Conservation (phyloP, 2,888 invertebrate genomes). For the Anticlea derivata region DNA sequence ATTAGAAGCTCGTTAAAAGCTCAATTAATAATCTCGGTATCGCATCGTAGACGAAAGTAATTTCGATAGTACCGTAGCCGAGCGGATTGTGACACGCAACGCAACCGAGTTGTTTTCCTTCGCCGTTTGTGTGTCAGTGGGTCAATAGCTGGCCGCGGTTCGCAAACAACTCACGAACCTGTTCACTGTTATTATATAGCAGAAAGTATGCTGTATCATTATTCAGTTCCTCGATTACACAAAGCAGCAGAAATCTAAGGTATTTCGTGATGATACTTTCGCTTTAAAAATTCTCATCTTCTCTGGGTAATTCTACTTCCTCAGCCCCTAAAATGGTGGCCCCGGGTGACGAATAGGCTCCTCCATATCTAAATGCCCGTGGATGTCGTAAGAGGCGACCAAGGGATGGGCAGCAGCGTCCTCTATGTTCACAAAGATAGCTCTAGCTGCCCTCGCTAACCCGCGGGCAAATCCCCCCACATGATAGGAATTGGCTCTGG, state of each 20-base stretch:
- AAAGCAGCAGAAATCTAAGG: not conserved
- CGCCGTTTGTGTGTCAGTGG: constrained; percentile 74
- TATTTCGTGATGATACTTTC: too few relatives aligned
- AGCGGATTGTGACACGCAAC: constrained; percentile 61
- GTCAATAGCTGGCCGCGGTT: constrained; percentile 77
- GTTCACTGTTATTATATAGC: constrained; percentile 47
- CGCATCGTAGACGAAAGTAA: constrained; percentile 48
- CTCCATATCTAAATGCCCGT: too few relatives aligned
- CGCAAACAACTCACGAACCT: constrained; percentile 70
- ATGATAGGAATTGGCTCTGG: too few relatives aligned
- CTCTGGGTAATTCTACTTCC: not conserved
- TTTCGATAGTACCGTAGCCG: constrained; percentile 42
- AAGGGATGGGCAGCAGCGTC: too few relatives aligned
- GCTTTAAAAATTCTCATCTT: not conserved
- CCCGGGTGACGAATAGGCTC: too few relatives aligned
- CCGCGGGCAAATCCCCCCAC: too few relatives aligned
- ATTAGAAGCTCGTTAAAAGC: constrained; percentile 20
- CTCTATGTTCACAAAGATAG: too few relatives aligned
- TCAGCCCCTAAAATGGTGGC: too few relatives aligned
- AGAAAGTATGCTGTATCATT: constrained; percentile 17
- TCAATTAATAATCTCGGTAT: constrained; percentile 28
- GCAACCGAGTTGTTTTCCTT: constrained; percentile 70
- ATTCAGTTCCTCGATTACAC: constrained; percentile 7
- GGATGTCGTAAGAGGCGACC: too few relatives aligned
- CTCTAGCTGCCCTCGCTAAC: too few relatives aligned